Conservation (phyloP, 2,113 vertebrate genomes). For the Bucco capensis region DNA sequence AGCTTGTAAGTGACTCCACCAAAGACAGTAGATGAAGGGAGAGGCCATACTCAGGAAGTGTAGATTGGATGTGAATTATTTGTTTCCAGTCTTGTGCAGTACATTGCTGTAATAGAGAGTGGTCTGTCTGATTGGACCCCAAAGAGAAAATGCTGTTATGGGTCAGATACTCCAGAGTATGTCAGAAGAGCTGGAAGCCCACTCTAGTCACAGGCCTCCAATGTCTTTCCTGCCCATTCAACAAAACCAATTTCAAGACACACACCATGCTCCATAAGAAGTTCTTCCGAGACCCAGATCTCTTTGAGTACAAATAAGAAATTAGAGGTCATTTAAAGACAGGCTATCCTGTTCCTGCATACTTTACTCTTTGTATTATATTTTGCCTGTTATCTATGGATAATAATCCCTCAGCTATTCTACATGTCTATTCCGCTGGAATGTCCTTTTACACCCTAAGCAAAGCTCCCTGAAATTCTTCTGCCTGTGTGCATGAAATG, state of each 20-base stretch:
- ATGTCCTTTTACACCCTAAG: background rate
- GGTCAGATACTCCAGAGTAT: background rate
- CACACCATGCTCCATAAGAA: background rate
- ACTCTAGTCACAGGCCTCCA: background rate
- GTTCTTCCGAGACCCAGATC: background rate
- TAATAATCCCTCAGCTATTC: background rate
- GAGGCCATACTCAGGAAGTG: background rate
- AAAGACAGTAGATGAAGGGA: background rate
- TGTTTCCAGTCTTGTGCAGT: background rate
- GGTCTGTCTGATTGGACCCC: too few species aligned
- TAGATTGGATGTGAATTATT: background rate
- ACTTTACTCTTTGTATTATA: background rate
- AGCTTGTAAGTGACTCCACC: background rate
- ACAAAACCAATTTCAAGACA: background rate
- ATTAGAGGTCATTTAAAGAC: background rate
- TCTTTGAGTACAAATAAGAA: background rate
- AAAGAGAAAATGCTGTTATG: background rate
- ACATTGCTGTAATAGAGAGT: background rate
- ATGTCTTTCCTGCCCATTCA: background rate
- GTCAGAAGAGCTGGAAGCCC: background rate
- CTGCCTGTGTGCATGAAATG: background rate
- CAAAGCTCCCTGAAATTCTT: background rate
- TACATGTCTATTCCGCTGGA: background rate
- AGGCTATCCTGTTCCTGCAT: background rate
- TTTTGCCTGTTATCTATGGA: background rate